Evolutionary conservation across 1,140 invertebrate species (phyloP).

Genomic region (Agraylea sexmaculata): DNA sequence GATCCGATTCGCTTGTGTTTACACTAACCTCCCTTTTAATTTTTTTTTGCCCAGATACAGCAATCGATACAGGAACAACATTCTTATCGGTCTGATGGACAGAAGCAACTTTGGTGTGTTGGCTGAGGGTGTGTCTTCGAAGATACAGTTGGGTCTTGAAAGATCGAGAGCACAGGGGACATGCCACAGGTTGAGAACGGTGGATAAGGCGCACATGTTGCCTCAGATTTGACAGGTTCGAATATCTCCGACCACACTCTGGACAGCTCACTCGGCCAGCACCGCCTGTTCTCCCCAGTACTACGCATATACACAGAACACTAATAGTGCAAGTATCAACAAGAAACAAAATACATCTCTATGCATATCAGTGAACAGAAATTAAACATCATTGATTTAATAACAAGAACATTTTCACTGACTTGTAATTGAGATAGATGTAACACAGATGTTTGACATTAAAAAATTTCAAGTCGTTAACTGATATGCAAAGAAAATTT

Average conservation of each 20-base stretch:
- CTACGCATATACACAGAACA: conserved; percentile 21
- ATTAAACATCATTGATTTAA: no score
- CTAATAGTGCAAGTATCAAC: conserved; percentile 20
- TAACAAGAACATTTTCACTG: no score
- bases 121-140: conserved; percentile 49
- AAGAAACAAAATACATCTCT: no score
- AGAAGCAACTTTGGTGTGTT: conserved; percentile 27
- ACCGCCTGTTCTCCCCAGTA: conserved; percentile 19
- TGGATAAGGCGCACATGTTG: conserved; percentile 71
- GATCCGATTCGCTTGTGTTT: no score
- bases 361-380: no score
- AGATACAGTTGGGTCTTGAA: conserved; percentile 71
- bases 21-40: no score
- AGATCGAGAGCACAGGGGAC: conserved; percentile 59
- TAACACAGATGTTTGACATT: no score
- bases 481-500: no score
- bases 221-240: conserved; percentile 66
- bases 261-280: conserved; percentile 42
- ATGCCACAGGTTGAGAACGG: conserved; percentile 62
- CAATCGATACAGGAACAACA: conserved; percentile 9
- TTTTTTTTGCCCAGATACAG: conserved; percentile 4
- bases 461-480: no score
- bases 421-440: no score
- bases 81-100: conserved; percentile 20
- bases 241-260: conserved; percentile 67